Base-by-base conservation (phyloP, 1,140 invertebrate species). In the Scaptomyza hsui region DNA sequence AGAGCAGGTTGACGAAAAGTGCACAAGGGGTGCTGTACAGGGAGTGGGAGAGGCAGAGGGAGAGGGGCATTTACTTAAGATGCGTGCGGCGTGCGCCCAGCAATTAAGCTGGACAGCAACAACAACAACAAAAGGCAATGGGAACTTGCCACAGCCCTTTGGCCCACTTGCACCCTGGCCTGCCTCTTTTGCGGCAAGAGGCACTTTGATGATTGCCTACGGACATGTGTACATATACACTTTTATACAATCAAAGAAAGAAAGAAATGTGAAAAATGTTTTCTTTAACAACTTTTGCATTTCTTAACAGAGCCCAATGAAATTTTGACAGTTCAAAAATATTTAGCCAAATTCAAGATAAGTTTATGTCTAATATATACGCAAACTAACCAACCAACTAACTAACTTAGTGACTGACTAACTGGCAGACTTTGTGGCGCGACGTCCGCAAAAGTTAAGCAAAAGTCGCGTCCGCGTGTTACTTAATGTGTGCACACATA, bases 401-500 rank as follows among this genome's bases (percentile, higher is more conserved):
- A 48, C 47, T n/a, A 45, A 65, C 59, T 81, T 68, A 76, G 73
- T 82, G 59, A 73, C 49, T 68, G 60, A 13, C 26, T 13, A 21
- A 62, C 61, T 67, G 65, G 60, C 76, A 72, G 79, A 83, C 72
- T 72, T 72, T 68, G 73, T 75, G 73, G 69, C 73, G 73, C 69
- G 78, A 42, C 70, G 26, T 9, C 24, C 55, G 19, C 9, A 37
- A n/a, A n/a, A 13, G 26, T 7, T 9, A 48, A 37, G 29, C 52
- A 13, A 19, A 47, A 59, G 57, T 41, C 45, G 62, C 62, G 62
- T 67, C 72, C 65, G 55, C 64, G 56, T 86, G 81, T 85, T 85
- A 85, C 82, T 85, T 86, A 85, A 85, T 81, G 80, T 74, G 68
- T 81, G 81, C 70, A 62, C 74, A 51, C 26, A 9, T 6, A 29